Evolutionary conservation across 2,888 invertebrate genomes (phyloP).

Genomic region (Ceratothoa steindachneri): DNA sequence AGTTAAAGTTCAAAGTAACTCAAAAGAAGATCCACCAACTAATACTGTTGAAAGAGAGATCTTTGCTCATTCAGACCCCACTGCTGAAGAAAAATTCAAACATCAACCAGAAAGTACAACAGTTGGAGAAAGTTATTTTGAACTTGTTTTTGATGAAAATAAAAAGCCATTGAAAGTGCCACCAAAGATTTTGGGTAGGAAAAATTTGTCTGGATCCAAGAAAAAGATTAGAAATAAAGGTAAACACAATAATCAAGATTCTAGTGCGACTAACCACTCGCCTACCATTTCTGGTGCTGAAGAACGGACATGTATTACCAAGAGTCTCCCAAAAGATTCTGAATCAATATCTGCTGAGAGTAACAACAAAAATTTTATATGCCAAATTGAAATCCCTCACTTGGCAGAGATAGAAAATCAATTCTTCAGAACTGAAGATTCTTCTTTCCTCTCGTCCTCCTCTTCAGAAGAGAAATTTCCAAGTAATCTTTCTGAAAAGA

Average conservation of each 20-base stretch:
- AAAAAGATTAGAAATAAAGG: not conserved
- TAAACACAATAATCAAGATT: too few relatives aligned
- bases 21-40: too few relatives aligned
- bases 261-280: not conserved
- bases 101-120: too few relatives aligned
- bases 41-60: too few relatives aligned
- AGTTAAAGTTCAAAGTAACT: too few relatives aligned
- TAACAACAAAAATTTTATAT: not conserved
- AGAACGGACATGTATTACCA: not conserved
- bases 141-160: not conserved
- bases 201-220: not conserved
- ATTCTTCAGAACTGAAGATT: not conserved
- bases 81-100: too few relatives aligned
- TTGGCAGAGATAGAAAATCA: not conserved
- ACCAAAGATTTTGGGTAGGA: not conserved
- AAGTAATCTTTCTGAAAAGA: too few relatives aligned
- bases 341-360: too few relatives aligned
- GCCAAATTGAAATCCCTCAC: not conserved
- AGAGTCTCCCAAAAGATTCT: too few relatives aligned
- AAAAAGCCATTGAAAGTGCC: not conserved
- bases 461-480: not conserved
- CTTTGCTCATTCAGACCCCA: too few relatives aligned
- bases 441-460: not conserved
- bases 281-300: not conserved
- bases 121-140: not conserved